These are phyloP conservation scores for Carassius gibelio DNA, from an alignment of 2,113 vertebrate genomes.

Conservation along the genomic window DNA sequence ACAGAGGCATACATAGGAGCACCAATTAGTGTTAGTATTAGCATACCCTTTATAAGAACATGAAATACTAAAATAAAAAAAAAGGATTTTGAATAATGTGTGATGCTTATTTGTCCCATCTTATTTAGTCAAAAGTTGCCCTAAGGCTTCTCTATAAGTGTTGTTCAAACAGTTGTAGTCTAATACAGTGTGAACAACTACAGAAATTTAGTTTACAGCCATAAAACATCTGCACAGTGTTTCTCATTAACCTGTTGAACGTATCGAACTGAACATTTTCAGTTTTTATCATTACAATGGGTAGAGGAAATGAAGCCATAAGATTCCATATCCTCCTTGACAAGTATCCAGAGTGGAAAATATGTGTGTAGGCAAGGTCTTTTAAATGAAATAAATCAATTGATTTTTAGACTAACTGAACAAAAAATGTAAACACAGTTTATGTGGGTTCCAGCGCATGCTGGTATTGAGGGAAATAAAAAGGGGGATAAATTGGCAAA, in stretches of 20 bases:
- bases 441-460: too few relatives aligned
- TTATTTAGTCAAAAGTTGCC: not conserved
- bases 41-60: not conserved
- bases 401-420: too few relatives aligned
- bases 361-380: too few relatives aligned
- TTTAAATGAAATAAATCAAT: too few relatives aligned
- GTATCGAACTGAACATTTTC: not conserved
- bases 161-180: not conserved
- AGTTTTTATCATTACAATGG: not conserved
- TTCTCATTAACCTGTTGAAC: not conserved
- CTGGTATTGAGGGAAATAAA: too few relatives aligned
- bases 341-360: too few relatives aligned
- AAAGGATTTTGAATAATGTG: not conserved
- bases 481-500: too few relatives aligned
- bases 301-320: too few relatives aligned
- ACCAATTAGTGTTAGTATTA: not conserved
- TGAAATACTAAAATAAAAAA: conserved; percentile 23
- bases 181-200: too few relatives aligned
- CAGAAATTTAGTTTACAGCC: too few relatives aligned
- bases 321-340: too few relatives aligned
- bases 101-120: not conserved
- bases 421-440: too few relatives aligned
- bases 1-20: conserved; percentile 30
- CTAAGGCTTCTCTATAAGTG: not conserved
- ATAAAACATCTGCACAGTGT: not conserved